Conservation (phyloP, 2,113 vertebrate genomes). For the Xiphophorus hellerii region DNA sequence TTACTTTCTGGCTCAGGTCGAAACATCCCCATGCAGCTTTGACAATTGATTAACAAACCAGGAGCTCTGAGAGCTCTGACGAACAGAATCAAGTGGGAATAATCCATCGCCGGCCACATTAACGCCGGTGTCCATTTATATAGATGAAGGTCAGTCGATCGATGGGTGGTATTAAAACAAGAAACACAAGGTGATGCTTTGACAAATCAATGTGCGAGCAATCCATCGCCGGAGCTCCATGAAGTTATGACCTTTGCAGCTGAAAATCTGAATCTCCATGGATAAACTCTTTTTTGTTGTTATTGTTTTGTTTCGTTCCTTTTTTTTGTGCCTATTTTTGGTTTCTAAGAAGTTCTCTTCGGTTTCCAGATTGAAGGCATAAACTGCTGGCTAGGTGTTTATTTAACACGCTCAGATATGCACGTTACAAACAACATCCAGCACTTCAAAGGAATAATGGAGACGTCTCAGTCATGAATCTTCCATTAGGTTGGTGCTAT, state of each 20-base stretch:
- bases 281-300: conserved; percentile 2
- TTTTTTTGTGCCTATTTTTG: conserved; percentile 10
- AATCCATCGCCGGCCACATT: conserved; percentile 75
- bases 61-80: conserved; percentile 71
- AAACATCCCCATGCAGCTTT: conserved; percentile 69
- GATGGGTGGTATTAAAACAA: conserved; percentile 78
- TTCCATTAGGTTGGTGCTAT: conserved; percentile 24
- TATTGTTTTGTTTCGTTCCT: not conserved
- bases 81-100: conserved; percentile 77
- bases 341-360: conserved; percentile 7
- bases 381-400: conserved; percentile 22
- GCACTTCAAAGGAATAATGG: conserved; percentile 28
- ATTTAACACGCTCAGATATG: conserved; percentile 30
- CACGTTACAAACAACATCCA: not conserved
- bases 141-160: conserved; percentile 82
- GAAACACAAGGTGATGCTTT: conserved; percentile 77
- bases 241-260: conserved; percentile 67
- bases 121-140: conserved; percentile 76
- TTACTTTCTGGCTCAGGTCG: conserved; percentile 66
- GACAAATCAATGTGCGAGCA: conserved; percentile 73
- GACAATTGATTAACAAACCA: conserved; percentile 73
- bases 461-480: conserved; percentile 28
- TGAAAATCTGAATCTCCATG: conserved; percentile 46
- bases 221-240: conserved; percentile 49
- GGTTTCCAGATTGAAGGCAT: conserved; percentile 29